Base-by-base conservation (phyloP, 2,888 invertebrate genomes). In the Atherix ibis region DNA sequence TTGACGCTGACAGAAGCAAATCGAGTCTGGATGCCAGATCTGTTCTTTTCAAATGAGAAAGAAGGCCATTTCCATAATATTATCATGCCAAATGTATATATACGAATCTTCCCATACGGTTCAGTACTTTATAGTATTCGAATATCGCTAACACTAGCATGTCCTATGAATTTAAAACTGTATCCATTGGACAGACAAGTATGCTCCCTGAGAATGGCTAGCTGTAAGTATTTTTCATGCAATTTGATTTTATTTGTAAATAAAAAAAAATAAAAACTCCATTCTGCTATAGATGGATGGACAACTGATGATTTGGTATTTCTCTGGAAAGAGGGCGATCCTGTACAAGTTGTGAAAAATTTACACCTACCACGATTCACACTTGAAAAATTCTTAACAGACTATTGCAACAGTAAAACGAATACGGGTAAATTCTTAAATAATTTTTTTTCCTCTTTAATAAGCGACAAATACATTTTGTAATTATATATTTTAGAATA, bases 11-110 rank as follows among this genome's bases (percentile, higher is more conserved):
- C 92, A 35, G 92, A 94, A 64, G 85, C 91, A 35, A 85, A 84
- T 64, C 76, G 88, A 48, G 88, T 95, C 38, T 97, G 95, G 95
- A 92, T 94, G 82, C 95, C 95, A 22, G 95, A 97, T 68, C 68
- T 94, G 47, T 95, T 94, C 72, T 94, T 94, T 67, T 84, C 91
- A 37, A 95, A 95, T 56, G 95, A 95, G 66, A 95, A 95, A 62
- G 88, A 89, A 56, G 95, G 94, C 35, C 92, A 92, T 59, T 85
- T 94, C 59, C 92, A 94, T 68, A 85, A 91, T 62, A 92, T 94
- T 63, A 91, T 92, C 61, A 89, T 91, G 87, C 91, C 92, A 41
- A 94, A 95, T 63, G 88, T 94, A 46, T 89, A 95, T 71, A 87
- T 95, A 58, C 71, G 95, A 47, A 92, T 95, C 58, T 89, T 91